Base-by-base conservation (phyloP, 2,888 invertebrate genomes). In the Nineta flava region DNA sequence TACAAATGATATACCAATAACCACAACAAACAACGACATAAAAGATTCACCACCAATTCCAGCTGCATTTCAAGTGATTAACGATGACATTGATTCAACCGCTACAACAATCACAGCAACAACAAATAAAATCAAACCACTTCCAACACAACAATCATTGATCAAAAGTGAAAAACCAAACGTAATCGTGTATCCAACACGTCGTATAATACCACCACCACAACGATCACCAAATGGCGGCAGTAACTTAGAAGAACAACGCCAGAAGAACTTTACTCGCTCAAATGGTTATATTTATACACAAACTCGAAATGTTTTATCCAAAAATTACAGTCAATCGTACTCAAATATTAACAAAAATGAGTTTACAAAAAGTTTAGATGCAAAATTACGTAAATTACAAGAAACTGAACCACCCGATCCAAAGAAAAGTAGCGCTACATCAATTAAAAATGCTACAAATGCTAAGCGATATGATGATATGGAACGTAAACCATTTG, bases 291-390 rank as follows among this genome's bases (percentile, higher is more conserved):
- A 59, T 48, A 61, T 66, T 35, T 53, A 58, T 46, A 52, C 31
- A 35, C 45, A 31, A 45, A 45, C 31, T 19, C 10, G 42, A 34
- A 41, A 15, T 19, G 32, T 41, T 42, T 34, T 31, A 38, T 35
- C 31, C 17, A 38, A 51, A 17, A 17, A 10, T 17, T 16, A 38
- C 15, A 34, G 45, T 44, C 9, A 19, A 34, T 17, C 13, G 44
- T 13, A 17, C 13, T 19, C 32, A 16, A 13, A 48, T 12, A 53
- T 63, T 9, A 61, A 70, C 12, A 69, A 69, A 44, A 63, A 65
- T 50, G 74, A 77, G 57, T 84, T 85, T 63, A 79, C 79, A 53
- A 77, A 79, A 57, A 79, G 80, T 49, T 70, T 87, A 52, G 83
- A 83, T 62, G 77, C 78, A 41, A 84, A 83, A 62, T 66, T 87